Percentiles rank a stretch among this genome's conserved stretches.
Evolutionary conservation across 1,140 invertebrate species (phyloP).

Genomic region (Lordiphosa collinella): DNA sequence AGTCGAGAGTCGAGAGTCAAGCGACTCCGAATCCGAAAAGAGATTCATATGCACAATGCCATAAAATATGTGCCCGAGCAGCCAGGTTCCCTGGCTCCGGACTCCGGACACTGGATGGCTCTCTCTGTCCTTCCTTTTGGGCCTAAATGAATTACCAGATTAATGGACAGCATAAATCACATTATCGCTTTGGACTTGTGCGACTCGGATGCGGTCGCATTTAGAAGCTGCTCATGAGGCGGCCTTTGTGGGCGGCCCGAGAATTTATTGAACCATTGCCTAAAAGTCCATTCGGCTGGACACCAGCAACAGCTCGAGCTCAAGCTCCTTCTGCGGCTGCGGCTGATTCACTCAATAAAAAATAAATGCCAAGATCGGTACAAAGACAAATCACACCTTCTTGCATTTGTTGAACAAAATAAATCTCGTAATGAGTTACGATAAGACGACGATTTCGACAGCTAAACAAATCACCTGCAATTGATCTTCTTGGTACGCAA

Average conservation of each 20-base stretch:
- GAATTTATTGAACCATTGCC: slow-evolving; percentile 78
- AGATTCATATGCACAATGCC: slow-evolving; percentile 76
- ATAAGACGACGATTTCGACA: slow-evolving; percentile 80
- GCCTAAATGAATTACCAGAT: slow-evolving; percentile 80
- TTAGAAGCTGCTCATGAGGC: slow-evolving; percentile 64
- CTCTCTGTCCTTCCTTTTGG: slow-evolving; percentile 59
- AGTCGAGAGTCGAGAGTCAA: slow-evolving; percentile 17
- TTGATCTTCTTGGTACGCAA: slow-evolving; percentile 77
- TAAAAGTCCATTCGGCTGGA: slow-evolving; percentile 62
- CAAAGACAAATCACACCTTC: slow-evolving; percentile 80
- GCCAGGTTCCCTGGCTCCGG: slow-evolving; percentile 3
- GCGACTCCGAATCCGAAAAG: slow-evolving; percentile 21
- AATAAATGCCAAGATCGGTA: slow-evolving; percentile 70
- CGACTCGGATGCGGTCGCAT: slow-evolving; percentile 56
- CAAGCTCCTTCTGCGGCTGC: slow-evolving; percentile 1
- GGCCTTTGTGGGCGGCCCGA: slow-evolving; percentile 72
- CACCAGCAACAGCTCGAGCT: slow-evolving; percentile 15
- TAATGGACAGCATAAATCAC: slow-evolving; percentile 80
- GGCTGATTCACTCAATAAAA: slow-evolving; percentile 73
- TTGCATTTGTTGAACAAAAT: slow-evolving; percentile 79
- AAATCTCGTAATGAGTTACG: slow-evolving; percentile 80
- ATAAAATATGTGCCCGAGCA: slow-evolving; percentile 62
- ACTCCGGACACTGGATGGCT: slow-evolving; percentile 29
- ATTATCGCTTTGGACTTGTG: slow-evolving; percentile 78
- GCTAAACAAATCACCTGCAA: slow-evolving; percentile 80